Conservation (phyloP, 30 jellyfish, hydroid and myxozoan species). For the Nemopilema nomurai region DNA sequence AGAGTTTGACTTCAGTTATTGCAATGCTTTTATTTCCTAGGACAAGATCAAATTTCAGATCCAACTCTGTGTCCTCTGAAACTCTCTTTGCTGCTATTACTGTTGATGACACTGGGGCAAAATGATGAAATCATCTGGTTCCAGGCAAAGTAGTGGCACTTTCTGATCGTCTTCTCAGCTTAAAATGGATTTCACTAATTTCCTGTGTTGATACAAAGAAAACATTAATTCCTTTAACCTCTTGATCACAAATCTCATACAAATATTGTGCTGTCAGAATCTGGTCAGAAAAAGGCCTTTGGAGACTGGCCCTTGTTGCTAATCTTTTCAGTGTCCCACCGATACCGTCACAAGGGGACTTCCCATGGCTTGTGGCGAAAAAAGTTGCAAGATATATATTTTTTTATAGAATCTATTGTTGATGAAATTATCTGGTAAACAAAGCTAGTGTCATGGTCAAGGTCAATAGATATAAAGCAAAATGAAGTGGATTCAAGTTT, state of each 20-base stretch:
- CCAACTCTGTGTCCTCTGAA: slow-evolving; percentile 9
- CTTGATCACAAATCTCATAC: slow-evolving; percentile 11
- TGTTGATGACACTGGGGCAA: neutral
- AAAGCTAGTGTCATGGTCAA: neutral
- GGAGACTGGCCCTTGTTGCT: slow-evolving; percentile 33
- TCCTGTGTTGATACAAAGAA: slow-evolving; percentile 1
- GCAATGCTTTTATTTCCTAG: slow-evolving; percentile 1
- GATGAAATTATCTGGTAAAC: neutral
- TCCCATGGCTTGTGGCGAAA: slow-evolving; percentile 31
- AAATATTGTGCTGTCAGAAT: slow-evolving; percentile 19
- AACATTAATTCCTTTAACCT: neutral
- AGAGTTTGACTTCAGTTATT: neutral
- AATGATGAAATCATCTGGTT: slow-evolving; percentile 25
- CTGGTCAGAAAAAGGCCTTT: slow-evolving; percentile 20
- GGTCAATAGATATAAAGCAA: neutral
- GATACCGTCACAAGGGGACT: slow-evolving; percentile 24
- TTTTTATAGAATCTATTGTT: neutral
- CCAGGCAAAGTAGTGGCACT: slow-evolving; percentile 24
- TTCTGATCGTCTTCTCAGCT: neutral
- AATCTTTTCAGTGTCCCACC: slow-evolving; percentile 25
- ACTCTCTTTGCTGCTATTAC: slow-evolving; percentile 24
- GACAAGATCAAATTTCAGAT: slow-evolving; percentile 9
- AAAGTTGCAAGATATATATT: too few relatives aligned
- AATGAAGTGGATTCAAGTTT: neutral
- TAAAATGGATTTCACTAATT: neutral